Evolutionary conservation across 2,113 vertebrate genomes (phyloP).

Genomic region (Desmodus rotundus): DNA sequence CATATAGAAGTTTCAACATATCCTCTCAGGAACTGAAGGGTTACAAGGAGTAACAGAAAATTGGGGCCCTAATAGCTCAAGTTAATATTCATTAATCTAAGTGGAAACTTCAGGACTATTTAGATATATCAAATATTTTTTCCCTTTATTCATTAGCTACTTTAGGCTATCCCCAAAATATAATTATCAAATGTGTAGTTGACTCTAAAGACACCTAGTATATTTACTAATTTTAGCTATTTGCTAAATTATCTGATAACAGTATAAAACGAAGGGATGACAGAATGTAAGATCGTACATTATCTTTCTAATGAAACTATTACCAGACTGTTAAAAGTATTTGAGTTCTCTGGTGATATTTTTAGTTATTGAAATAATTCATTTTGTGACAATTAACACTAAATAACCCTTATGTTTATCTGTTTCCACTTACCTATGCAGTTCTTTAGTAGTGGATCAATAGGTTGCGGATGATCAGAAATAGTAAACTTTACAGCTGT

Average conservation of each 20-base stretch:
- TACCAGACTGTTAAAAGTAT: neutral
- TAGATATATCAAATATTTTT: neutral
- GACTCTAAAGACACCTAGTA: neutral
- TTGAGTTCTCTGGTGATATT: neutral
- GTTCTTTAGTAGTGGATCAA: constrained; percentile 97
- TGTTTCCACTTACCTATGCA: constrained; percentile 90
- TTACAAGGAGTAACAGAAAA: neutral
- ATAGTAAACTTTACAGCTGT: constrained; percentile 99
- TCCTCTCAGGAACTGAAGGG: neutral
- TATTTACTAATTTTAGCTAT: constrained; percentile 10
- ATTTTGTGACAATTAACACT: neutral
- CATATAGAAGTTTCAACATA: neutral
- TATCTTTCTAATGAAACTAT: constrained; percentile 20
- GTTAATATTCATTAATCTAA: neutral
- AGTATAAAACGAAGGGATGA: neutral
- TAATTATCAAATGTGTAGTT: neutral
- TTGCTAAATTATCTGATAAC: constrained; percentile 24
- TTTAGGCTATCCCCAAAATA: neutral
- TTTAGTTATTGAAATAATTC: neutral
- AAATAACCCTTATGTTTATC: neutral
- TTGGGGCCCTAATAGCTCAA: neutral
- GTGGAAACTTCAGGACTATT: neutral
- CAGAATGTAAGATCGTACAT: neutral
- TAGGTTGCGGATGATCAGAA: constrained; percentile 97
- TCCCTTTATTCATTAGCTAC: neutral